A percentile compares a stretch with the other conserved stretches of the same genome.
phyloP scores from a whole-genome alignment of 1,140 invertebrate genomes.

The Drosophila tsacasi region DNA sequence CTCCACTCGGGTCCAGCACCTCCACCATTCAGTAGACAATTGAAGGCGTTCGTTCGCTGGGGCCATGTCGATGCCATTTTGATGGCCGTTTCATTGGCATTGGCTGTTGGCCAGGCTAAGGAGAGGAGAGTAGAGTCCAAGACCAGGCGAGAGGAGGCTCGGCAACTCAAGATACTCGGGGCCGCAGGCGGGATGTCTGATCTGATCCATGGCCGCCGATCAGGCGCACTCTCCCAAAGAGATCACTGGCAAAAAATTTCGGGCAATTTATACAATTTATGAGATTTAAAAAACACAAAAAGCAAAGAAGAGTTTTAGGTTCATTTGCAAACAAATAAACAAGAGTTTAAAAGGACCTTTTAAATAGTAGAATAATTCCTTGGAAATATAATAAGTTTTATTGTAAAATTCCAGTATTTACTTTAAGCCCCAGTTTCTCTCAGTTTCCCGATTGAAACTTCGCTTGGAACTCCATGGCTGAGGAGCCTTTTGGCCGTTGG shows the following conservation, averaged over 20 bases:
- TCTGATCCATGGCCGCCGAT: slow-evolving; percentile 52
- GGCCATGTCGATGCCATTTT: slow-evolving; percentile 53
- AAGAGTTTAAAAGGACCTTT: background rate
- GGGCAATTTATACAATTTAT: background rate
- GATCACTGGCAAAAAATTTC: slow-evolving; percentile 15
- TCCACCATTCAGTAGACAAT: slow-evolving; percentile 27
- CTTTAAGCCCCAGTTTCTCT: slow-evolving; percentile 10
- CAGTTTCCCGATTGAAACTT: slow-evolving; percentile 12
- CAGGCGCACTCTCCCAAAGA: slow-evolving; percentile 47
- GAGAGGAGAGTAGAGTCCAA: background rate
- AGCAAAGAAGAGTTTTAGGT: background rate
- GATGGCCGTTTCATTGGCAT: slow-evolving; percentile 57
- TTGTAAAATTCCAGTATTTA: background rate
- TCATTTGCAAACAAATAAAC: background rate
- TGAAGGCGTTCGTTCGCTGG: slow-evolving; percentile 41
- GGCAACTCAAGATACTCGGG: slow-evolving; percentile 30
- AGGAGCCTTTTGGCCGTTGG: slow-evolving; percentile 66
- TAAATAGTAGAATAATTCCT: background rate
- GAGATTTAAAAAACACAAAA: background rate
- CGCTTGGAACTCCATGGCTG: slow-evolving; percentile 17
- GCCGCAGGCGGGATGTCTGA: slow-evolving; percentile 40
- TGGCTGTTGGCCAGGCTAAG: slow-evolving; percentile 33
- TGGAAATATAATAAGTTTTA: background rate
- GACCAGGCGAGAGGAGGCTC: slow-evolving; percentile 1
- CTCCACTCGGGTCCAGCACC: slow-evolving; percentile 6